These are phyloP conservation scores for Alectura lathami DNA, from an alignment of 2,113 vertebrate species.

Conservation along the genomic window DNA sequence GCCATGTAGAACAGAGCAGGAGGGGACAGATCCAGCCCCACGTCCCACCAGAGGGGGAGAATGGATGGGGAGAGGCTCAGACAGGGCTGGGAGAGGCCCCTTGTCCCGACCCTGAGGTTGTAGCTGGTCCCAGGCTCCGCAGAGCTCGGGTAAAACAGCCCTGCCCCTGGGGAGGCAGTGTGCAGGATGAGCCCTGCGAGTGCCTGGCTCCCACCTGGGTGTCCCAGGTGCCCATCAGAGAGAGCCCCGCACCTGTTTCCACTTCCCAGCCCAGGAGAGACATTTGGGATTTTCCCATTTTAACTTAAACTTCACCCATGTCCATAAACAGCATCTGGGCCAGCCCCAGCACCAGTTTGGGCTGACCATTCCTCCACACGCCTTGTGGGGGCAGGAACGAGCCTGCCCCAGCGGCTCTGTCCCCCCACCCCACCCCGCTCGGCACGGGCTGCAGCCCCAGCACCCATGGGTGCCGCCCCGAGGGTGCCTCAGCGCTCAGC, in stretches of 20 bases:
- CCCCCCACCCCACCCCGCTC: not conserved
- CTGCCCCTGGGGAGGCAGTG: fast-evolving
- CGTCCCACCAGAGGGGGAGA: not conserved
- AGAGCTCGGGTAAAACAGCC: not conserved
- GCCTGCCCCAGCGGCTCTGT: not conserved
- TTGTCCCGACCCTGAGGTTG: fast-evolving
- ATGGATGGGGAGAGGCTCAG: not conserved
- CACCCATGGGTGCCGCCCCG: not conserved
- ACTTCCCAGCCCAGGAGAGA: fast-evolving
- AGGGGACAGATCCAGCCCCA: not conserved
- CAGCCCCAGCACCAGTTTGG: not conserved
- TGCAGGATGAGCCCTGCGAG: not conserved
- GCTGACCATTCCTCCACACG: fast-evolving
- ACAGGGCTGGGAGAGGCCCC: not conserved
- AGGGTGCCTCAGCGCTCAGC: not conserved
- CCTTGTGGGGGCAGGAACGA: not conserved
- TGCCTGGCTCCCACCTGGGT: not conserved
- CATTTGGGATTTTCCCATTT: not conserved
- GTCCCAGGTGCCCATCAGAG: no score
- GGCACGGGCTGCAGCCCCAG: not conserved
- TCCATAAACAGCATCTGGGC: fast-evolving
- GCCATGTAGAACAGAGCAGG: not conserved
- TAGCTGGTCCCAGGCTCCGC: not conserved
- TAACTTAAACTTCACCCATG: not conserved
- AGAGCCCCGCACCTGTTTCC: fast-evolving